These are phyloP conservation scores for Platynereis dumerilii DNA, from an alignment of 2,888 invertebrate genomes.

Conservation along the genomic window DNA sequence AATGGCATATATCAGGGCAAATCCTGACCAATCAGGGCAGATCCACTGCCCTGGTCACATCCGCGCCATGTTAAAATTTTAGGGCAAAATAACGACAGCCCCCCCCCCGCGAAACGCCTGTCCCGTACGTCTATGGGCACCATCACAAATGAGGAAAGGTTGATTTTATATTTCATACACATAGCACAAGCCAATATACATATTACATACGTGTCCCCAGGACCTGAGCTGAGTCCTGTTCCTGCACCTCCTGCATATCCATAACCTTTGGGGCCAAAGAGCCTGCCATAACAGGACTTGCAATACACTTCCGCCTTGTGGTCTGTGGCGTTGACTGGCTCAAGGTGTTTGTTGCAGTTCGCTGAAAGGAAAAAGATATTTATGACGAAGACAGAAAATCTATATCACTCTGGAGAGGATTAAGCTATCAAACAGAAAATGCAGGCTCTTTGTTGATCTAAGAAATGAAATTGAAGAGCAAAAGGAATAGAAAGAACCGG, in stretches of 20 bases:
- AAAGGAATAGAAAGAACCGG: too few species aligned
- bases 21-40: too few species aligned
- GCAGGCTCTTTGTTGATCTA: neutral
- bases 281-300: conserved; percentile 87
- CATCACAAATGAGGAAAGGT: too few species aligned
- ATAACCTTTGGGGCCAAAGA: conserved; percentile 87
- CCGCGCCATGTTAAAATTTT: too few species aligned
- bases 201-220: neutral
- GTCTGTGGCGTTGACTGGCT: conserved; percentile 67
- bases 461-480: neutral
- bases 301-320: conserved; percentile 94
- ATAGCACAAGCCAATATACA: too few species aligned
- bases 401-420: neutral
- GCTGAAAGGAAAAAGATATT: conserved; percentile 37
- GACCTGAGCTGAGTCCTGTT: conserved; percentile 62
- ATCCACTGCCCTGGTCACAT: too few species aligned
- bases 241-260: conserved; percentile 61
- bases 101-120: too few species aligned
- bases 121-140: too few species aligned
- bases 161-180: too few species aligned
- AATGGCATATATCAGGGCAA: too few species aligned
- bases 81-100: too few species aligned
- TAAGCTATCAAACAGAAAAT: neutral
- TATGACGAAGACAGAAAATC: neutral
- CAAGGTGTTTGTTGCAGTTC: conserved; percentile 64